Conservation (phyloP, 2,888 invertebrate genomes). For the Brachynemurus nebulosus region DNA sequence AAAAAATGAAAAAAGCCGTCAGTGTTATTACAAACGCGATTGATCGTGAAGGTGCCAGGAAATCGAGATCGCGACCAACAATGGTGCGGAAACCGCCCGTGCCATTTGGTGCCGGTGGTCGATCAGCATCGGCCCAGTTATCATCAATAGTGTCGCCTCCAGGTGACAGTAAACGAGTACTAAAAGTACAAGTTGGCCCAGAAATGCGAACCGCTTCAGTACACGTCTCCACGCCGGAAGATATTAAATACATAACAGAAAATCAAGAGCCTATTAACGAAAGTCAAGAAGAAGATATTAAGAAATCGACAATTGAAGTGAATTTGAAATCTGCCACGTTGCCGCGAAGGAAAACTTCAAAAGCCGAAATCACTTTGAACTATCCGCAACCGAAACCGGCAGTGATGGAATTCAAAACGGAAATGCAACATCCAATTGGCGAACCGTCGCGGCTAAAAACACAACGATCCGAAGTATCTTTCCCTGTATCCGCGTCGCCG, state of each 20-base stretch:
- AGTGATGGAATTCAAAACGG: constrained; percentile 41
- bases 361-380: constrained; percentile 47
- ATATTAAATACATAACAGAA: constrained; percentile 18
- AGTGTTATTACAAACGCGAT: constrained; percentile 61
- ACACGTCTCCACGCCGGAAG: constrained; percentile 28
- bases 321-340: constrained; percentile 52
- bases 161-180: constrained; percentile 18
- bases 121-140: constrained; percentile 44
- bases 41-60: constrained; percentile 31
- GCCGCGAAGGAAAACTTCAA: constrained; percentile 47
- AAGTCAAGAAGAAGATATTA: constrained; percentile 26
- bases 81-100: constrained; percentile 46
- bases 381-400: constrained; percentile 32
- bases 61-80: constrained; percentile 32
- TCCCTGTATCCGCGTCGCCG: constrained; percentile 35
- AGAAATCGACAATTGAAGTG: constrained; percentile 49
- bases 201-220: constrained; percentile 29
- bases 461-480: constrained; percentile 40
- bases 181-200: constrained; percentile 26
- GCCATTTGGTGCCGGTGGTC: constrained; percentile 41
- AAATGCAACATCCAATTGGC: constrained; percentile 42
- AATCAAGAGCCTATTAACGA: constrained; percentile 17
- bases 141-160: constrained; percentile 24
- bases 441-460: constrained; percentile 31
- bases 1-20: constrained; percentile 50